Percentiles rank a stretch among this genome's conserved stretches.
phyloP scores from a whole-genome alignment of 2,888 invertebrate genomes.

The Archaeoteleia sp. region DNA sequence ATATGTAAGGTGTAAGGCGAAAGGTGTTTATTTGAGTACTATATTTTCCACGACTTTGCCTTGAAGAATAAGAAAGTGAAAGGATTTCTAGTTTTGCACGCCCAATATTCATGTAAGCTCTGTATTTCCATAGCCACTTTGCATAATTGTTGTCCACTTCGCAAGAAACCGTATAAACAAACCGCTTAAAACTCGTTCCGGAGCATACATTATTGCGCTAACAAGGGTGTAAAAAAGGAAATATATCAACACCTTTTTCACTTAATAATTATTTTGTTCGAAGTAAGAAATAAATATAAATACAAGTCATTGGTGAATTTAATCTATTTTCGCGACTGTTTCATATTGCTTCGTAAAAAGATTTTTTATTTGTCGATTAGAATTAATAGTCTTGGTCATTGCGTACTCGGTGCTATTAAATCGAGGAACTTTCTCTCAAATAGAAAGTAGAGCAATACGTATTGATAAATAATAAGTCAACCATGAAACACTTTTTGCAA shows the following conservation, averaged over 20 bases:
- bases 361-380: too few relatives aligned
- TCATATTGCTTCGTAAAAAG: too few relatives aligned
- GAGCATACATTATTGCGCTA: too few relatives aligned
- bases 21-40: too few relatives aligned
- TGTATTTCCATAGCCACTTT: constrained; percentile 49
- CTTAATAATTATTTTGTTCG: too few relatives aligned
- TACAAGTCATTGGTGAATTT: too few relatives aligned
- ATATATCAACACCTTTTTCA: too few relatives aligned
- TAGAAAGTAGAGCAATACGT: constrained; percentile 62
- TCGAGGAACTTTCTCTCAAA: constrained; percentile 43
- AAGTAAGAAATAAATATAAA: too few relatives aligned
- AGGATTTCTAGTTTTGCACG: constrained; percentile 58
- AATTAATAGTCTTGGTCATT: constrained; percentile 1
- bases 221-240: too few relatives aligned
- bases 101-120: constrained; percentile 38
- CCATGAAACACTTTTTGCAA: constrained; percentile 38
- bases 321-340: too few relatives aligned
- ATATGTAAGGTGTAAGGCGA: too few relatives aligned
- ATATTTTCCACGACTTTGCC: constrained; percentile 61
- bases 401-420: constrained; percentile 7
- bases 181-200: too few relatives aligned
- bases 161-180: constrained; percentile 29
- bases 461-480: constrained; percentile 56
- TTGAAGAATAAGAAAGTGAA: constrained; percentile 68
- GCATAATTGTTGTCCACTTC: constrained; percentile 38